These are phyloP conservation scores for Ifrita kowaldi DNA, from an alignment of 2,113 vertebrate species.

Conservation along the genomic window DNA sequence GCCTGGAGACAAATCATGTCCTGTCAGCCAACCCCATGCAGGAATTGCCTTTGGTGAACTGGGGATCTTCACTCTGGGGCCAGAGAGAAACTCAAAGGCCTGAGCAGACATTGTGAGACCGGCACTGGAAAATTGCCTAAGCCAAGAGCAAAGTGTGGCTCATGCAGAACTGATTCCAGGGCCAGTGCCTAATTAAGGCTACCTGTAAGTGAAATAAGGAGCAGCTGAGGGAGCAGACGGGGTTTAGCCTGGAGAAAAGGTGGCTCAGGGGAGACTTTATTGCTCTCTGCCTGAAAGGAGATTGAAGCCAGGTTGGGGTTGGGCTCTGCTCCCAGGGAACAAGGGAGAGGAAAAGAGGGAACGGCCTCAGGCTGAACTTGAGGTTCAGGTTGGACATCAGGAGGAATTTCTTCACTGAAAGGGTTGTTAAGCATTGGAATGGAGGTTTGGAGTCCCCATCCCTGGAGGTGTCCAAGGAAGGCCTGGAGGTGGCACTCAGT, in stretches of 20 bases:
- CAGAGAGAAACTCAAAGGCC: background rate
- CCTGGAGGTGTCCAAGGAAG: background rate
- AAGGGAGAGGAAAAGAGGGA: background rate
- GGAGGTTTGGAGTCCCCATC: background rate
- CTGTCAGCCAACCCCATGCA: fast-evolving
- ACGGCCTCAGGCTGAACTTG: background rate
- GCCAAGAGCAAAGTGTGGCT: background rate
- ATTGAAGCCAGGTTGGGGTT: background rate
- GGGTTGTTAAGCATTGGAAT: fast-evolving
- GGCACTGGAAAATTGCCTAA: background rate
- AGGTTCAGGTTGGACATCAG: background rate
- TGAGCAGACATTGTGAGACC: background rate
- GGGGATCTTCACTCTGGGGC: background rate
- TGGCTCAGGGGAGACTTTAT: background rate
- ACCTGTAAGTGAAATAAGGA: background rate
- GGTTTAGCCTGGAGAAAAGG: background rate
- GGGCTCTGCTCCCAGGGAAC: background rate
- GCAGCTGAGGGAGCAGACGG: background rate
- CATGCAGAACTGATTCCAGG: background rate
- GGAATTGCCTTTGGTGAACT: background rate
- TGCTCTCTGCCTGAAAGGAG: background rate
- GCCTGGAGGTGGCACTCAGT: fast-evolving
- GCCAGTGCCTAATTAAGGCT: background rate
- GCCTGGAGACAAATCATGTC: background rate
- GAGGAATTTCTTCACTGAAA: background rate